Percentiles rank a stretch among this genome's conserved stretches.
phyloP scores from a whole-genome alignment of 1,140 invertebrate species.

The Sipha flava region DNA sequence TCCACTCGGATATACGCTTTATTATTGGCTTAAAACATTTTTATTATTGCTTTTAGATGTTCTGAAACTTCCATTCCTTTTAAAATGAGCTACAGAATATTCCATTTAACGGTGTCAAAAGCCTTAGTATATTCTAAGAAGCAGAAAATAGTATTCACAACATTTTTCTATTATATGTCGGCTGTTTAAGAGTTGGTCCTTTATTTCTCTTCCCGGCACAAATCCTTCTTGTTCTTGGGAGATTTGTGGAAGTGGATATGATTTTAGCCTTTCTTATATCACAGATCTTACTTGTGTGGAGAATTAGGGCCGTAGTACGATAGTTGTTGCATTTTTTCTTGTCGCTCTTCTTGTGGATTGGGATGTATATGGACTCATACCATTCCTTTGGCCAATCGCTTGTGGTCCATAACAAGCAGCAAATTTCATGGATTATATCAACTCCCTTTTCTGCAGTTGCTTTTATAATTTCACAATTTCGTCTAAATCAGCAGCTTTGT shows the following conservation, averaged over 20 bases:
- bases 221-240: conserved; percentile 15
- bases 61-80: background rate
- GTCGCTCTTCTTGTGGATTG: conserved; percentile 40
- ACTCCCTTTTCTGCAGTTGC: background rate
- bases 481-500: background rate
- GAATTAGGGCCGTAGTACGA: conserved; percentile 36
- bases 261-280: background rate
- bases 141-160: background rate
- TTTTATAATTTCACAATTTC: background rate
- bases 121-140: conserved; percentile 28
- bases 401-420: background rate
- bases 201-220: conserved; percentile 7
- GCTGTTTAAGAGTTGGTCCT: background rate
- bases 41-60: background rate
- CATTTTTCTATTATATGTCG: background rate
- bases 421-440: background rate
- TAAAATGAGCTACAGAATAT: background rate
- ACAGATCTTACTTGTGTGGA: background rate
- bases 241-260: background rate
- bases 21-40: background rate
- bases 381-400: conserved; percentile 36
- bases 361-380: conserved; percentile 35
- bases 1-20: background rate
- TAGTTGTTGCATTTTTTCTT: conserved; percentile 39
- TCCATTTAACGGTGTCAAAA: background rate